Conservation (phyloP, 1,140 invertebrate genomes). For the Steinernema khuongi region DNA sequence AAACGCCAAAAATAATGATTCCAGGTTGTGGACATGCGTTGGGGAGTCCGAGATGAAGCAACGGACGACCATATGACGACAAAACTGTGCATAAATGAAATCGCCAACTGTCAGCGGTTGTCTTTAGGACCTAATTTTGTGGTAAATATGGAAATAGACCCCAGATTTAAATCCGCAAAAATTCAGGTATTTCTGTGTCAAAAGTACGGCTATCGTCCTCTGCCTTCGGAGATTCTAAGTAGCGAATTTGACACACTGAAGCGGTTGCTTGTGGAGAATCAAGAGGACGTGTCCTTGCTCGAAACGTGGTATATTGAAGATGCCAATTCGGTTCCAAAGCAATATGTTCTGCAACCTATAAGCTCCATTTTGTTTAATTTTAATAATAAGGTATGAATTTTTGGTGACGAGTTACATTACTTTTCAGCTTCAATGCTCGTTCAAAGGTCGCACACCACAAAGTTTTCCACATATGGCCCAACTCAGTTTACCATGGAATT, state of each 20-base stretch:
- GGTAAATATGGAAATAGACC: constrained; percentile 62
- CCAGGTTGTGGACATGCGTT: constrained; percentile 95
- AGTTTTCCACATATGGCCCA: no score
- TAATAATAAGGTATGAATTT: constrained; percentile 79
- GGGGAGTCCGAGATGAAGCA: constrained; percentile 84
- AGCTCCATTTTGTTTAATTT: constrained; percentile 94
- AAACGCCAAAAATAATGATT: constrained; percentile 28
- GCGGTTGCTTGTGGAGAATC: constrained; percentile 72
- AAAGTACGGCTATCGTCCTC: constrained; percentile 94
- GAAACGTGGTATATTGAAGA: constrained; percentile 95
- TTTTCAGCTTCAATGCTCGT: no score
- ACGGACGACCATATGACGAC: constrained; percentile 99
- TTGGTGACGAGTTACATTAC: no score
- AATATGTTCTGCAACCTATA: constrained; percentile 88
- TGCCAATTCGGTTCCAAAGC: constrained; percentile 80
- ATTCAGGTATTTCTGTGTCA: constrained; percentile 83
- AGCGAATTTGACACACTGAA: constrained; percentile 82
- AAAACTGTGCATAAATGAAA: constrained; percentile 93
- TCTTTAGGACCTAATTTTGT: constrained; percentile 98
- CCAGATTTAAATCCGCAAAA: no score
- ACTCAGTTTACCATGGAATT: no score
- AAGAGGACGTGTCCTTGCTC: constrained; percentile 75
- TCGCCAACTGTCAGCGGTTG: constrained; percentile 88
- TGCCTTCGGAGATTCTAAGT: constrained; percentile 86
- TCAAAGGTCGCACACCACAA: no score